Evolutionary conservation across 2,113 vertebrate species (phyloP).

Genomic region (Hippoglossus stenolepis): DNA sequence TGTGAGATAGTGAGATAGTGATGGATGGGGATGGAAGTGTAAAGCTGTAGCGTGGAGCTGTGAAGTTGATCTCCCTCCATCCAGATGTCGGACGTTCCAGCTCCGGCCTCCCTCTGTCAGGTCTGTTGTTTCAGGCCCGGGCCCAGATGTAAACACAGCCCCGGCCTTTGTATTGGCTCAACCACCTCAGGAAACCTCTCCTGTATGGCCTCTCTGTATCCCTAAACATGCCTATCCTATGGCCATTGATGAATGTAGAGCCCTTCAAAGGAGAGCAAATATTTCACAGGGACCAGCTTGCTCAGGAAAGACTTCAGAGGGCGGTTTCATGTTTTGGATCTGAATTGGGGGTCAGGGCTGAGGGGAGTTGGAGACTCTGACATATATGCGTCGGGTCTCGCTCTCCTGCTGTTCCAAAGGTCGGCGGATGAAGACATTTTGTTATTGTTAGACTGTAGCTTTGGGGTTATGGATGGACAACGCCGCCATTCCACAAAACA

Average conservation of each 20-base stretch:
- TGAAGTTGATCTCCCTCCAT: conserved; percentile 70
- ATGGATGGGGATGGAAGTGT: conserved; percentile 52
- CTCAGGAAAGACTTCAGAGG: conserved; percentile 76
- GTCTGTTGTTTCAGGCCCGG: conserved; percentile 83
- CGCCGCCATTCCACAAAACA: conserved; percentile 13
- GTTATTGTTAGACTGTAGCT: conserved; percentile 32
- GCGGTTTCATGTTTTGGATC: conserved; percentile 69
- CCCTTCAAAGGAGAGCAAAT: conserved; percentile 81
- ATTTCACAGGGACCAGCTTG: conserved; percentile 67
- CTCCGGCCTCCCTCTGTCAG: conserved; percentile 76
- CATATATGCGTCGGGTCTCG: conserved; percentile 64
- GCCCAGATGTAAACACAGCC: conserved; percentile 84
- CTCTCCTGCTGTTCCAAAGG: conserved; percentile 44
- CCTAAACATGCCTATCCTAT: conserved; percentile 77
- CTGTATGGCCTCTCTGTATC: conserved; percentile 74
- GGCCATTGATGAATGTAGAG: conserved; percentile 74
- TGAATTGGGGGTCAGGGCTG: conserved; percentile 45
- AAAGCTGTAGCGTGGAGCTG: conserved; percentile 53
- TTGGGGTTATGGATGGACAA: conserved; percentile 26
- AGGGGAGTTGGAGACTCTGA: conserved; percentile 54
- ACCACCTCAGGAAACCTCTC: conserved; percentile 79
- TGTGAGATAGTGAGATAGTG: conserved; percentile 46
- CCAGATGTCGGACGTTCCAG: conserved; percentile 78
- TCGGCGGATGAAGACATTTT: conserved; percentile 50
- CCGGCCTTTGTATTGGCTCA: conserved; percentile 84